Percentiles rank a stretch among this genome's conserved stretches.
phyloP scores from a whole-genome alignment of 2,797 vertebrate genomes.

The Girardinus metallicus region DNA sequence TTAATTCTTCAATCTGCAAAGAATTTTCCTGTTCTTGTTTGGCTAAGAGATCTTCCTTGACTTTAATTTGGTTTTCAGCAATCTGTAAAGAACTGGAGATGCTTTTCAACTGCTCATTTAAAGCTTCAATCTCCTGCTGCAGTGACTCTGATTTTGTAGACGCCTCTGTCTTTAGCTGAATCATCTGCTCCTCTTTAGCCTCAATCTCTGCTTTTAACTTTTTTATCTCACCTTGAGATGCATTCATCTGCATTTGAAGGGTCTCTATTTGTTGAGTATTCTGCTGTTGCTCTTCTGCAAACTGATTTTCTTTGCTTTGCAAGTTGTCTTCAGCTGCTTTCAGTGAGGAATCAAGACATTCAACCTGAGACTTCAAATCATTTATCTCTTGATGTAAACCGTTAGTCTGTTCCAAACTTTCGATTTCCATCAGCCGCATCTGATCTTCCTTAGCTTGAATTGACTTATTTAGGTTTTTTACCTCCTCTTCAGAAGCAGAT shows the following conservation, averaged over 20 bases:
- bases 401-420: conserved; percentile 46
- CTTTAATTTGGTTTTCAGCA: conserved; percentile 41
- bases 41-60: conserved; percentile 37
- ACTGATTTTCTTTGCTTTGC: conserved; percentile 46
- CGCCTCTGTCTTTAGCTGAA: conserved; percentile 30
- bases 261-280: conserved; percentile 26
- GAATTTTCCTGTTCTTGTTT: conserved; percentile 43
- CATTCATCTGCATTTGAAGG: conserved; percentile 25
- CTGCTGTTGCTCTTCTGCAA: conserved; percentile 38
- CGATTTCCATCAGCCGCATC: conserved; percentile 44
- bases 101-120: conserved; percentile 28
- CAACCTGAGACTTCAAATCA: conserved; percentile 60
- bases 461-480: conserved; percentile 43
- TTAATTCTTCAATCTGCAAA: conserved; percentile 26
- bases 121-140: conserved; percentile 33
- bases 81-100: conserved; percentile 37
- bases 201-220: conserved; percentile 40
- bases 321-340: conserved; percentile 45
- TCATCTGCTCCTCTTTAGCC: conserved; percentile 47
- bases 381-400: conserved; percentile 71
- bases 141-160: conserved; percentile 21
- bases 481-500: conserved; percentile 38
- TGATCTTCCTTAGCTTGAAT: conserved; percentile 63
- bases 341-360: conserved; percentile 41
- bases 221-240: conserved; percentile 46